Evolutionary conservation across 2,888 invertebrate species (phyloP), one percentile per base, ranked within the genome.

Genomic region (Taphrorychus bicolor): DNA sequence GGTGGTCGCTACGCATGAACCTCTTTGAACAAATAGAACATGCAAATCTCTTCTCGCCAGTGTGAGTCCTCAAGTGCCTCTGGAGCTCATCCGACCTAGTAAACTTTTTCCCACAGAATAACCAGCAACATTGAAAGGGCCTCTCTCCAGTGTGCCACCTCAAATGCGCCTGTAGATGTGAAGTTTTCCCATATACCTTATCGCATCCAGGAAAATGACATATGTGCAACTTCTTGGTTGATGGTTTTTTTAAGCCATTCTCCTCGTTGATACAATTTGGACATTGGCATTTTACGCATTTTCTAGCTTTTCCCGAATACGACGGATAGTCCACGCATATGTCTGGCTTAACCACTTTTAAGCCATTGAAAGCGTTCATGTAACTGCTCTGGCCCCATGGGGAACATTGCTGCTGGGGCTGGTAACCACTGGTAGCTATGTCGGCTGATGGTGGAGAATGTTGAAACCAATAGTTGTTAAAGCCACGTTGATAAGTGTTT

Each of bases 101-200:
- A 82, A 97, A 97, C 2, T 92, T 85, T 80, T 96, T 96, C 4
- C 93, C 94, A 80, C 97, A 97, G 76, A 92, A 92, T 59, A 93
- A 79, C 94, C 94, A 94, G 78, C 89, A 89, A 82, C 97, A 97
- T 0, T 91, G 88, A 79, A 94, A 97, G 0, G 97, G 97, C 5
- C 95, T 85, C 78, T 97, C 97, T 0, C 95, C 95, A 0, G 93
- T 94, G 79, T 97, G 97, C 95, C 95, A 95, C 56, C 97, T 76
- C 0, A 82, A 70, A 71, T 82, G 82, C 0, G 82, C 80, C 58
- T 80, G 80, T 69, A 98, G 82, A 79, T 98, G 97, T 0, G 96
- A 96, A 0, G 96, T 95, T 82, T 97, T 97, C 11, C 94, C 94
- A 82, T 97, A 98, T 14, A 94, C 90, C 76, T 92, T 91, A 66